phyloP scores from a whole-genome alignment of 2,888 invertebrate species.

The Sclerodermus sp. region DNA sequence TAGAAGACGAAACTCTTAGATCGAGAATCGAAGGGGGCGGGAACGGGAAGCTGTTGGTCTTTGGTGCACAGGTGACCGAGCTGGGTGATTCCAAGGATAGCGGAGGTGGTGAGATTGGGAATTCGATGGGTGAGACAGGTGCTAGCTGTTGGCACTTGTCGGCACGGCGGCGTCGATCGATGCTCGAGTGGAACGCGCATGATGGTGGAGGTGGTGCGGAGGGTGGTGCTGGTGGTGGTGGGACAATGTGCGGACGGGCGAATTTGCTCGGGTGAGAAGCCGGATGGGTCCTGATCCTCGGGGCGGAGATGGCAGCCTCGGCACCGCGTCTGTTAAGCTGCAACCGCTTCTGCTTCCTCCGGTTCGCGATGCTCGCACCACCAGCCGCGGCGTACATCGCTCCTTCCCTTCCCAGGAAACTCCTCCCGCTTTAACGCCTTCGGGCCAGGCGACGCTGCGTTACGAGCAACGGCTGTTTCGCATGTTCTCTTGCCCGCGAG shows the following conservation, averaged over 20 bases:
- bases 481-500: neutral
- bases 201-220: conserved; percentile 50
- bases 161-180: conserved; percentile 58
- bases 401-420: conserved; percentile 10
- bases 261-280: conserved; percentile 9
- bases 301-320: conserved; percentile 27
- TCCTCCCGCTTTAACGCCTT: conserved; percentile 35
- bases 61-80: conserved; percentile 46
- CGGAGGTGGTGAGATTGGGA: conserved; percentile 66
- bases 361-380: conserved; percentile 83
- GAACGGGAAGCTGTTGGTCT: conserved; percentile 47
- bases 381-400: conserved; percentile 87
- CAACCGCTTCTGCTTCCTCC: conserved; percentile 63
- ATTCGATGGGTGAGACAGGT: conserved; percentile 53
- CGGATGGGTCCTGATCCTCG: conserved; percentile 25
- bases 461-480: conserved; percentile 24
- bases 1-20: conserved; percentile 51
- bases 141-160: conserved; percentile 29
- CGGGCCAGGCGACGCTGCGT: conserved; percentile 32
- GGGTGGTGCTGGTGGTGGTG: conserved; percentile 17
- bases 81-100: conserved; percentile 63
- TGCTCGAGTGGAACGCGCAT: conserved; percentile 42
- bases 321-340: conserved; percentile 52
- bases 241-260: conserved; percentile 1
- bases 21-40: conserved; percentile 53